Percentiles rank a stretch among this genome's conserved stretches.
These are phyloP conservation scores for Iphiclides podalirius DNA, from an alignment of 2,888 invertebrate species.

Conservation along the genomic window DNA sequence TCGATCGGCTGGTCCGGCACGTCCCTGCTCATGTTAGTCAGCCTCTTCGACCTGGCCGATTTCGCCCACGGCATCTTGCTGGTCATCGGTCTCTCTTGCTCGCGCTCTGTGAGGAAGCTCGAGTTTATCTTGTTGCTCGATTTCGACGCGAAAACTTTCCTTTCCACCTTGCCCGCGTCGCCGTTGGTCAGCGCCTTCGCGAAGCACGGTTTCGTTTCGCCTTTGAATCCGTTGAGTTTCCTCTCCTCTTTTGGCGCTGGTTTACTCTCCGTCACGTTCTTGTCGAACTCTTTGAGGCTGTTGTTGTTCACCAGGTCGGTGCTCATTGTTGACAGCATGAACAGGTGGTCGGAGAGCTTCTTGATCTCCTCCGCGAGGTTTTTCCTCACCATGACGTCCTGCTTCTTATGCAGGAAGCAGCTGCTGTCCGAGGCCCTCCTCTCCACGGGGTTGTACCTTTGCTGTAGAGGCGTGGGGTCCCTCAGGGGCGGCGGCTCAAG, in stretches of 20 bases:
- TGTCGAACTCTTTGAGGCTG: slow-evolving; percentile 61
- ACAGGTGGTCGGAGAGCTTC: slow-evolving; percentile 89
- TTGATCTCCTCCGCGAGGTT: slow-evolving; percentile 91
- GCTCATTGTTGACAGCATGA: slow-evolving; percentile 85
- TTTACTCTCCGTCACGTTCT: slow-evolving; percentile 61
- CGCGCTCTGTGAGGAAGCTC: slow-evolving; percentile 59
- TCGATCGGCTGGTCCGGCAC: slow-evolving; percentile 84
- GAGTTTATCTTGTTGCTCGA: slow-evolving; percentile 65
- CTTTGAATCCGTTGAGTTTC: slow-evolving; percentile 62
- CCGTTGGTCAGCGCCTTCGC: slow-evolving; percentile 62
- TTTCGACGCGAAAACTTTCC: slow-evolving; percentile 61
- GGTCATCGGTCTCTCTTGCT: slow-evolving; percentile 67
- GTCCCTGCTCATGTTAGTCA: slow-evolving; percentile 85
- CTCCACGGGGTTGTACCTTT: slow-evolving; percentile 79
- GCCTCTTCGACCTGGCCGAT: slow-evolving; percentile 81
- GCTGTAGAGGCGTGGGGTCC: slow-evolving; percentile 49
- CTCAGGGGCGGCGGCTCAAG: slow-evolving; percentile 58
- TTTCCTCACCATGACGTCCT: slow-evolving; percentile 82
- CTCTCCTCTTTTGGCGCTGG: slow-evolving; percentile 51
- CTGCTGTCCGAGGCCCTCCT: slow-evolving; percentile 90
- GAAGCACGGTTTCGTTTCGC: slow-evolving; percentile 46
- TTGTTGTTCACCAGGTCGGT: slow-evolving; percentile 74
- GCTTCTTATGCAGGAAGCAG: slow-evolving; percentile 81
- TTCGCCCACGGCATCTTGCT: slow-evolving; percentile 79
- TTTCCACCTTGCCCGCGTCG: slow-evolving; percentile 50